Conservation (phyloP, 2,888 invertebrate species). For the Seira musarum region DNA sequence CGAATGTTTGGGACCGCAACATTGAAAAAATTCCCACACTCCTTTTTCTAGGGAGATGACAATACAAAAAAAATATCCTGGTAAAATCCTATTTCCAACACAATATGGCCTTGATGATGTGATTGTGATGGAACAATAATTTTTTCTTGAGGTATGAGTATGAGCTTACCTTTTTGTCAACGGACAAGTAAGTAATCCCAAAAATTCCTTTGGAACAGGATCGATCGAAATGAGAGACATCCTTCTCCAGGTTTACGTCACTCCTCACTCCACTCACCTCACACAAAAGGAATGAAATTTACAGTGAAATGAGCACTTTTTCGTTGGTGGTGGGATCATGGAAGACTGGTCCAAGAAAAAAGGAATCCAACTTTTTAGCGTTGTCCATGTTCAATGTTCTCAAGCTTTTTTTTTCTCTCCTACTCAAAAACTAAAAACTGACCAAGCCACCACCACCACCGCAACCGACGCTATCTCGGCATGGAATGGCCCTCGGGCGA, state of each 20-base stretch:
- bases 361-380: not conserved
- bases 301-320: not conserved
- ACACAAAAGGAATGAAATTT: not conserved
- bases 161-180: too few species aligned
- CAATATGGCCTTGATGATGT: too few species aligned
- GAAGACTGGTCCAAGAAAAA: conserved; percentile 5
- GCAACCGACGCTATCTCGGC: conserved; percentile 62
- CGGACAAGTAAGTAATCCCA: too few species aligned
- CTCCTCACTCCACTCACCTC: not conserved
- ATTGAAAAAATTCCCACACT: conserved; percentile 13
- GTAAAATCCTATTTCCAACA: too few species aligned
- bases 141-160: too few species aligned
- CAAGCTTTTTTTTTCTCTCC: conserved; percentile 4
- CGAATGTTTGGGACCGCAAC: not conserved
- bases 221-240: not conserved
- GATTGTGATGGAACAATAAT: too few species aligned
- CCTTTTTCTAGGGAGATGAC: not conserved
- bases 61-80: too few species aligned
- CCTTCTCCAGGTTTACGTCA: conserved; percentile 9
- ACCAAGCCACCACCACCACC: conserved; percentile 45
- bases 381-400: not conserved
- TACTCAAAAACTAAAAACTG: conserved; percentile 17
- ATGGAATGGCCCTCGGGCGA: conserved; percentile 58
- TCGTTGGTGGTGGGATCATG: conserved; percentile 3
- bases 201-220: too few species aligned